Base-by-base conservation (phyloP, 2,888 invertebrate genomes). In the Teinopalpus imperialis region DNA sequence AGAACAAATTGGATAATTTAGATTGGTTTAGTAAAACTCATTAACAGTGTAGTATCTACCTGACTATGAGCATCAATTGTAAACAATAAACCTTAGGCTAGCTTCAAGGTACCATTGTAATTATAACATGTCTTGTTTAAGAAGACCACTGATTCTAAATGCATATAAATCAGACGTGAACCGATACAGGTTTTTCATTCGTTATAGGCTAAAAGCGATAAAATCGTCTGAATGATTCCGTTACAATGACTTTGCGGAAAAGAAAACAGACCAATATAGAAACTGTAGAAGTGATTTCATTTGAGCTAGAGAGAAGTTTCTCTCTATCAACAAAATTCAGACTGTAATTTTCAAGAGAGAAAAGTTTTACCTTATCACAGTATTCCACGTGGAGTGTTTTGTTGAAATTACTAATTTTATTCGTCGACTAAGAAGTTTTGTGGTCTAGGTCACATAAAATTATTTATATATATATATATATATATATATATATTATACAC, bases 331-430 rank as follows among this genome's bases (percentile, higher is more conserved):
- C 72, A 71, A 75, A 83, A 81, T 80, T 82, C 80, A 69, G 77
- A 70, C 75, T 73, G 77, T 85, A 85, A 87, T 87, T 87, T 83
- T 80, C 71, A 75, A 82, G 74, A 70, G 69, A 78, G 69, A 72
- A 78, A 83, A 87, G 74, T 86, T 86, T 74, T 60, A 71, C 69
- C 81, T 86, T 87, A 87, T 86, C 86, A 81, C 74, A 63, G 73
- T 76, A 83, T 81, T 86, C 77, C 85, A 85, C 83, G 82, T 83
- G 78, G 81, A 80, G 75, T 82, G 76, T 81, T 86, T 81, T 77
- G 81, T 75, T 69, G 70, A 71, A 76, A 77, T 76, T 70, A 69
- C 71, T 71, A 70, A 80, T 81, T 78, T 79, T 73, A 74, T 78
- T 74, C 68, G 64, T 66, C 61, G 63, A 50, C 55, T 57, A 61